phyloP scores from a whole-genome alignment of 2,888 invertebrate species.

The Brachyopa scutellaris region DNA sequence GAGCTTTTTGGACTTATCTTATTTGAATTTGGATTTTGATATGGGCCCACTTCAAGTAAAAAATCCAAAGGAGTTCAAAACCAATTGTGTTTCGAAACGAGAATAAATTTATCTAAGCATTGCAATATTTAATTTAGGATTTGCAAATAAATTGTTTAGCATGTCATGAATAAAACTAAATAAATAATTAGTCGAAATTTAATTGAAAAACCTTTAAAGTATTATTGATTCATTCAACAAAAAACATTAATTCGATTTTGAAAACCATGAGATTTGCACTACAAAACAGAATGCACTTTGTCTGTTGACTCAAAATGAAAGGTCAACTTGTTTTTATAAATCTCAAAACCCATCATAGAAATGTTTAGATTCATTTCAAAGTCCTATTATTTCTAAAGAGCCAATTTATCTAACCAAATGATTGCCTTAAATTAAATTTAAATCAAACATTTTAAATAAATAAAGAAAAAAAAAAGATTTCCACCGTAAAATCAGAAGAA shows the following conservation, averaged over 20 bases:
- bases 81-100: no score
- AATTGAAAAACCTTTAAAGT: background rate
- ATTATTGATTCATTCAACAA: background rate
- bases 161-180: no score
- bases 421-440: slow-evolving; percentile 55
- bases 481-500: slow-evolving; percentile 12
- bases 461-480: slow-evolving; percentile 2
- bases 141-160: no score
- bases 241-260: background rate
- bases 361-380: no score
- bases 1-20: no score
- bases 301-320: background rate
- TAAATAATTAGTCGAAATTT: no score
- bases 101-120: no score
- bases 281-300: background rate
- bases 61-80: no score
- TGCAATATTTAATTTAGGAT: no score
- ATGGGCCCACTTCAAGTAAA: no score
- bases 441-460: slow-evolving; percentile 2
- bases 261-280: background rate
- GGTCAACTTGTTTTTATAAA: slow-evolving; percentile 1
- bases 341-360: background rate
- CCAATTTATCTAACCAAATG: slow-evolving; percentile 59
- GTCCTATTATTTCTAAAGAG: slow-evolving; percentile 40
- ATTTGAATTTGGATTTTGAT: no score